These are phyloP conservation scores for Macropodus opercularis DNA, from an alignment of 2,797 vertebrate genomes.

Conservation along the genomic window DNA sequence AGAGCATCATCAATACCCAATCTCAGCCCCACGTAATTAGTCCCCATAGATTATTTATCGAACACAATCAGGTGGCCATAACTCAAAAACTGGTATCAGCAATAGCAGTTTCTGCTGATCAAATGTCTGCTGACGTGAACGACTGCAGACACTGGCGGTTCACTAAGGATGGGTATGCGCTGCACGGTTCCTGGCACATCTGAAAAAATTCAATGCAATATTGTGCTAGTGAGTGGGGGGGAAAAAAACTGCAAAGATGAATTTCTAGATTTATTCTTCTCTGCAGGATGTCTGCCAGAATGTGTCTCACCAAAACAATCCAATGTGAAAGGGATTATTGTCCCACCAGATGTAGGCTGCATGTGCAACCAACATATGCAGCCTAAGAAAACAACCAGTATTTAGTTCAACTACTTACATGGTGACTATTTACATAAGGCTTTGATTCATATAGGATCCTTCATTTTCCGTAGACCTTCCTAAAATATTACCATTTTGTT, in stretches of 20 bases:
- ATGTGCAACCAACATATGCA: conserved; percentile 16
- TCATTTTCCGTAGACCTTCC: conserved; percentile 30
- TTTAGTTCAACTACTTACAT: neutral
- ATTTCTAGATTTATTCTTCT: conserved; percentile 25
- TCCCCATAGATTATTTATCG: conserved; percentile 70
- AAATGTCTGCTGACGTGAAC: conserved; percentile 38
- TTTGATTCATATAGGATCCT: neutral
- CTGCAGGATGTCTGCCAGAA: conserved; percentile 17
- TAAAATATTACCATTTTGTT: conserved; percentile 6
- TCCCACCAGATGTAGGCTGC: conserved; percentile 4
- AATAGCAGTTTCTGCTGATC: conserved; percentile 62
- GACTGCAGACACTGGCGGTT: conserved; percentile 13
- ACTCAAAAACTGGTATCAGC: conserved; percentile 61
- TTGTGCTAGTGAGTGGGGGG: conserved; percentile 9
- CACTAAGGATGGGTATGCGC: conserved; percentile 25
- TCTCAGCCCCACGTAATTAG: conserved; percentile 67
- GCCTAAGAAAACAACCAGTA: conserved; percentile 1
- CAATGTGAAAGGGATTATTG: conserved; percentile 5
- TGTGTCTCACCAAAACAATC: conserved; percentile 20
- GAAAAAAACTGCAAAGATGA: conserved; percentile 17
- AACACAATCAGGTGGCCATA: conserved; percentile 59
- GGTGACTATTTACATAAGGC: too few species aligned
- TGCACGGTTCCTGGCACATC: conserved; percentile 15
- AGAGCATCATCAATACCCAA: conserved; percentile 64
- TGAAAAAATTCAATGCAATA: conserved; percentile 27